These are phyloP conservation scores for Atta cephalotes DNA, from an alignment of 1,140 invertebrate species.

Conservation along the genomic window DNA sequence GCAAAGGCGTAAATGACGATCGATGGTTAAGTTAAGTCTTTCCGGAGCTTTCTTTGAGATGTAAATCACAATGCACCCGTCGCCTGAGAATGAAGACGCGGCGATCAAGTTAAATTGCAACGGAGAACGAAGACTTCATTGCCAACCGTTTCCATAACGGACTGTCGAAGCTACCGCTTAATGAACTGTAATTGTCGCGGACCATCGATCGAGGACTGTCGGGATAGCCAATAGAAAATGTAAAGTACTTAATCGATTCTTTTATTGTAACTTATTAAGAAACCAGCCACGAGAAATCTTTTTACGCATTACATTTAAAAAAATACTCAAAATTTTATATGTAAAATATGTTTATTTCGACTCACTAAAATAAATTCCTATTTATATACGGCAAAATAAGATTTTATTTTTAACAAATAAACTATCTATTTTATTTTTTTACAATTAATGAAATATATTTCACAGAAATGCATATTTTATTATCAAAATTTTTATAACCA, in stretches of 20 bases:
- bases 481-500: no score
- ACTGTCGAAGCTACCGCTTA: slow-evolving; percentile 64
- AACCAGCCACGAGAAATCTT: slow-evolving; percentile 26
- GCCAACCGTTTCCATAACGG: slow-evolving; percentile 18
- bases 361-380: no score
- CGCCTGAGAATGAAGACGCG: slow-evolving; percentile 66
- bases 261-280: slow-evolving; percentile 14
- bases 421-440: no score
- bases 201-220: slow-evolving; percentile 57
- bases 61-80: slow-evolving; percentile 68
- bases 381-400: no score
- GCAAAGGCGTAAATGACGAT: slow-evolving; percentile 58
- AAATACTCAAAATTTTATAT: no score
- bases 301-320: neutral
- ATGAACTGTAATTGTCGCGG: slow-evolving; percentile 71
- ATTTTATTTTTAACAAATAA: no score
- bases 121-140: slow-evolving; percentile 26
- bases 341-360: no score
- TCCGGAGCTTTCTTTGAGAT: slow-evolving; percentile 71
- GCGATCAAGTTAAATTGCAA: slow-evolving; percentile 72
- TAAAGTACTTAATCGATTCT: slow-evolving; percentile 52
- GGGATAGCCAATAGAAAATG: slow-evolving; percentile 25
- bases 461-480: no score
- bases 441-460: no score
- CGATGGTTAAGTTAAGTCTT: slow-evolving; percentile 71